Evolutionary conservation across 2,797 vertebrate species (phyloP).

Genomic region (Coregonus sp.): DNA sequence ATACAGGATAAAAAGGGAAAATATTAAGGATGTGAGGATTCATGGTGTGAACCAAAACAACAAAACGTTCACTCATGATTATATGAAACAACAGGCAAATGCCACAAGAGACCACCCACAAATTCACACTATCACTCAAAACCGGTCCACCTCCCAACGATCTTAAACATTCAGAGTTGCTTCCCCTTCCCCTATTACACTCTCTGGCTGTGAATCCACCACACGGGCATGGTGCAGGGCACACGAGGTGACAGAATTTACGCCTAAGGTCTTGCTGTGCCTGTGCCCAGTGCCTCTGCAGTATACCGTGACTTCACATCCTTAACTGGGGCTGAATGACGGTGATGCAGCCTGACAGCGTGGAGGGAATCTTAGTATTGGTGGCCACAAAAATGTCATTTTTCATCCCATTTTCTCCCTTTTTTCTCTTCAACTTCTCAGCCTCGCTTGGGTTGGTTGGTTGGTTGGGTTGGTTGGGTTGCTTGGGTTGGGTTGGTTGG

Average conservation of each 20-base stretch:
- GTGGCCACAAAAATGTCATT: constrained; percentile 29
- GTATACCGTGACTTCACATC: constrained; percentile 10
- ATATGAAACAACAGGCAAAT: not conserved
- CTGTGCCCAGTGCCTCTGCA: not conserved
- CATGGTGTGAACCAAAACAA: not conserved
- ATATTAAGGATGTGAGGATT: not conserved
- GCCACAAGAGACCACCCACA: not conserved
- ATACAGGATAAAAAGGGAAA: not conserved
- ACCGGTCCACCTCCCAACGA: not conserved
- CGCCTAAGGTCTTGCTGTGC: constrained; percentile 5
- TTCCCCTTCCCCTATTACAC: not conserved
- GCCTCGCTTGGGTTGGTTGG: not conserved
- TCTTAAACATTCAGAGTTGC: not conserved
- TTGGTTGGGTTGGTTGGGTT: no score
- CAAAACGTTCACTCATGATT: not conserved
- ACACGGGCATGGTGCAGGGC: not conserved
- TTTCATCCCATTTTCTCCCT: constrained; percentile 19
- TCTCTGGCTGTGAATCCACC: constrained; percentile 11
- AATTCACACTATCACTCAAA: not conserved
- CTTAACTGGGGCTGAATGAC: constrained; percentile 18
- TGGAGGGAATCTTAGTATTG: constrained; percentile 11
- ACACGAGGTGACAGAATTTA: constrained; percentile 2
- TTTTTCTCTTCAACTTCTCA: not conserved
- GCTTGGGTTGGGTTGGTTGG: no score
- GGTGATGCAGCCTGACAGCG: constrained; percentile 22